Evolutionary conservation across 2,113 vertebrate genomes (phyloP).

Genomic region (Grantiella picta): DNA sequence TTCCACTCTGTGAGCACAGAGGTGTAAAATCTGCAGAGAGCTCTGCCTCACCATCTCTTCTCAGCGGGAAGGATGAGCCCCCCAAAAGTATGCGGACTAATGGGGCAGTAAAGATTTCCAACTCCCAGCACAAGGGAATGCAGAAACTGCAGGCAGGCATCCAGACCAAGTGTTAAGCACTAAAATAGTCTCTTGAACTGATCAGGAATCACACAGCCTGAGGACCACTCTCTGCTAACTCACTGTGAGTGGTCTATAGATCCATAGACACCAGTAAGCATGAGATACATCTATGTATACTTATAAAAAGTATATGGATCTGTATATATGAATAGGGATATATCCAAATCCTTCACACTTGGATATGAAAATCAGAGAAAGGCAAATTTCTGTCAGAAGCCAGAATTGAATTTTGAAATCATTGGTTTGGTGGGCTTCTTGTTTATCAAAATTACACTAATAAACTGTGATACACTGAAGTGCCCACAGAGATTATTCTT

Average conservation of each 20-base stretch:
- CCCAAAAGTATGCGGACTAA: not conserved
- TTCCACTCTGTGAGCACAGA: not conserved
- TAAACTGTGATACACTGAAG: not conserved
- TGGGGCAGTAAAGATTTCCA: not conserved
- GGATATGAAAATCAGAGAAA: not conserved
- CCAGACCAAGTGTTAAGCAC: not conserved
- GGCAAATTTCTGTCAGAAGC: not conserved
- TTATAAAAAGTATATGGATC: not conserved
- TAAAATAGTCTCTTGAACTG: not conserved
- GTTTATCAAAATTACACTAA: not conserved
- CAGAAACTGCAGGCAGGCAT: not conserved
- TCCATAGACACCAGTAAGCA: accelerated
- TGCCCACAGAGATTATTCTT: not conserved
- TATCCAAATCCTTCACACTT: not conserved
- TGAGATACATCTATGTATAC: not conserved
- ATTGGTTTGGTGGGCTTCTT: not conserved
- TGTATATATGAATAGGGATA: not conserved
- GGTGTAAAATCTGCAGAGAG: not conserved
- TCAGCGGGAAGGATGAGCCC: not conserved
- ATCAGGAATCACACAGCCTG: not conserved
- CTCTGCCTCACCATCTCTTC: not conserved
- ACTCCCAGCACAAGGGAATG: not conserved
- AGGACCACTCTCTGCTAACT: not conserved
- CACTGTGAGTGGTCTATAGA: not conserved
- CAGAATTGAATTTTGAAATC: not conserved